Conservation (phyloP, 2,113 vertebrate species). For the Cercopithecus mona region DNA sequence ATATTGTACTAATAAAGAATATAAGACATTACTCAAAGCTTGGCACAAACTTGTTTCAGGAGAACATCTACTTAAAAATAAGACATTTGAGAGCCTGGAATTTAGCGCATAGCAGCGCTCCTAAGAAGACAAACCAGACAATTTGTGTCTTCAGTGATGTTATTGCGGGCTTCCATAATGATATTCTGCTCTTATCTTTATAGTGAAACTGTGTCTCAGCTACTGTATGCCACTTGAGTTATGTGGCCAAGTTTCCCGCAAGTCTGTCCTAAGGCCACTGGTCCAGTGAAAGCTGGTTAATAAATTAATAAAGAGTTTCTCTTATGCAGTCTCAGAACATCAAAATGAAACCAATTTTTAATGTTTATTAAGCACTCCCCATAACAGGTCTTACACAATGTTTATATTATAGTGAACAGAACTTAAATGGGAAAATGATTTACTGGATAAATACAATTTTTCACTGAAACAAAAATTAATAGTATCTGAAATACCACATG, state of each 20-base stretch:
- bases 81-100: slow-evolving; percentile 64
- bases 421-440: not conserved
- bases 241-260: not conserved
- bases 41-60: slow-evolving; percentile 64
- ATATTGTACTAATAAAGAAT: slow-evolving; percentile 83
- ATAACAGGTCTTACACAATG: not conserved
- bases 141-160: not conserved
- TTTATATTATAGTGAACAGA: not conserved
- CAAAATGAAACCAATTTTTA: slow-evolving; percentile 31
- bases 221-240: not conserved
- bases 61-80: slow-evolving; percentile 77
- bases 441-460: not conserved
- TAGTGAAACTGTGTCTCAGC: not conserved
- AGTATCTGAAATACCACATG: not conserved
- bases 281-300: not conserved
- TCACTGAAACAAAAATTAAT: not conserved
- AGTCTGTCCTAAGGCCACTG: not conserved
- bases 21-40: slow-evolving; percentile 79
- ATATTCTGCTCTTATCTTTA: not conserved
- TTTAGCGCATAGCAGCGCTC: slow-evolving; percentile 51
- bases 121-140: slow-evolving; percentile 61
- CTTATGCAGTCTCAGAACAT: not conserved
- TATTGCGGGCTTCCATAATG: not conserved
- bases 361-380: not conserved
- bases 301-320: not conserved